Conservation (phyloP, 2,888 invertebrate species). For the Caenorhabditis wallacei region DNA sequence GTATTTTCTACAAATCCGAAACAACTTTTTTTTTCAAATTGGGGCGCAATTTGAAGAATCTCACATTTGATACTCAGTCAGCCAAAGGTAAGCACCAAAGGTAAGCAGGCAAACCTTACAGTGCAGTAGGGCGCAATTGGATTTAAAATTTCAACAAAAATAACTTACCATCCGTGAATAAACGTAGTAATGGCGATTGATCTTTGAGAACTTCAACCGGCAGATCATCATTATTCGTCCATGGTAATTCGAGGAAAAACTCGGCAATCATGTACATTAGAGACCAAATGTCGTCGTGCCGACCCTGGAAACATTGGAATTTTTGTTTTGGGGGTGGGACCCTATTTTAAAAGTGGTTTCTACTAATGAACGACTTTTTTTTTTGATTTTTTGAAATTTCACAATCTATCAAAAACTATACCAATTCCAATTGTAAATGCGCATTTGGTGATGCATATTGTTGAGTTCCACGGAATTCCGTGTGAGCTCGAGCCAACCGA, state of each 20-base stretch:
- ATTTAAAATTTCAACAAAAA: too few relatives aligned
- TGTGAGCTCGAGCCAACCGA: slow-evolving; percentile 48
- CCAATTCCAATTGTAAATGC: slow-evolving; percentile 38
- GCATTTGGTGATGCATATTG: slow-evolving; percentile 64
- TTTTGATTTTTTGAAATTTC: too few relatives aligned
- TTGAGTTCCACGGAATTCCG: slow-evolving; percentile 56
- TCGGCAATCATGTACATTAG: slow-evolving; percentile 48
- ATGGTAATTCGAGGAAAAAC: slow-evolving; percentile 27
- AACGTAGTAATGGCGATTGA: slow-evolving; percentile 5
- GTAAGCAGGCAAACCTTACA: too few relatives aligned
- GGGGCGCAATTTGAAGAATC: too few relatives aligned
- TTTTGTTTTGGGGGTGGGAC: too few relatives aligned
- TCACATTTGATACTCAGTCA: too few relatives aligned
- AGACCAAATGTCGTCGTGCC: slow-evolving; percentile 49
- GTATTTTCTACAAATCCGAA: too few relatives aligned
- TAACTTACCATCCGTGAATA: slow-evolving; percentile 28
- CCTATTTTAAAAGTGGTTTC: too few relatives aligned
- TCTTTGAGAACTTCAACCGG: slow-evolving; percentile 10
- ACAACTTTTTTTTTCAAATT: too few relatives aligned
- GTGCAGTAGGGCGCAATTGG: too few relatives aligned
- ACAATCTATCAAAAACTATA: neutral
- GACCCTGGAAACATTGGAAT: slow-evolving; percentile 39
- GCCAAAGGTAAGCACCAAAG: too few relatives aligned
- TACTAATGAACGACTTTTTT: too few relatives aligned
- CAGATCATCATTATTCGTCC: slow-evolving; percentile 17